Evolutionary conservation across 2,888 invertebrate species (phyloP), one percentile per base, ranked within the genome.

Genomic region (Phragmatobia fuliginosa): DNA sequence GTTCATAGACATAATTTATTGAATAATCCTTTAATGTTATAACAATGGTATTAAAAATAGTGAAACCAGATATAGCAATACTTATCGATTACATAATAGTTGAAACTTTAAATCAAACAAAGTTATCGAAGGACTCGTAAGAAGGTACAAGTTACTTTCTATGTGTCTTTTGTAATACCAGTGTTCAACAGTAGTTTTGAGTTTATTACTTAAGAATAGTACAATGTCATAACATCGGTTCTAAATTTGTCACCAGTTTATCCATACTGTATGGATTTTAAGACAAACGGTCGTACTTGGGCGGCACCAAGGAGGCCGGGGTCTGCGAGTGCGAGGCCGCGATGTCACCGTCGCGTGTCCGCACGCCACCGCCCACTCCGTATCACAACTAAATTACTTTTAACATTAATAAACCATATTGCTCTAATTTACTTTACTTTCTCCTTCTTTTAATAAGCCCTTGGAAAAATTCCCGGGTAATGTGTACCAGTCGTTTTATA

Each of bases 401-500:
- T 90, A 88, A 92, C 94, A 93, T 94, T 95, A 94, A 94, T 92
- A 94, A 92, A 90, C 91, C 91, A 92, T 92, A 92, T 91, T 93
- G 90, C 91, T 93, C 91, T 94, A 94, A 94, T 94, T 95, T 94
- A 85, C 89, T 90, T 92, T 92, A 93, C 93, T 92, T 92, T 93
- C 90, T 90, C 88, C 87, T 93, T 92, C 92, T 92, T 94, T 94
- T 94, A 94, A 94, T 93, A 93, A 94, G 90, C 90, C 89, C 89
- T 88, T 87, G 90, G 91, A 92, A 93, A 91, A 86, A 88, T 77
- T 87, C 89, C 87, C 84, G 87, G 80, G 92, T 91, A 90, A 91
- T 90, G 89, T 90, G 86, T 90, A 91, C 89, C 94, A 95, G 94
- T 95, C 94, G 91, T 94, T 94, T 94, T 94, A 94, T 94, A 93